phyloP scores from a whole-genome alignment of 2,888 invertebrate genomes.

The Cetonia aurata region DNA sequence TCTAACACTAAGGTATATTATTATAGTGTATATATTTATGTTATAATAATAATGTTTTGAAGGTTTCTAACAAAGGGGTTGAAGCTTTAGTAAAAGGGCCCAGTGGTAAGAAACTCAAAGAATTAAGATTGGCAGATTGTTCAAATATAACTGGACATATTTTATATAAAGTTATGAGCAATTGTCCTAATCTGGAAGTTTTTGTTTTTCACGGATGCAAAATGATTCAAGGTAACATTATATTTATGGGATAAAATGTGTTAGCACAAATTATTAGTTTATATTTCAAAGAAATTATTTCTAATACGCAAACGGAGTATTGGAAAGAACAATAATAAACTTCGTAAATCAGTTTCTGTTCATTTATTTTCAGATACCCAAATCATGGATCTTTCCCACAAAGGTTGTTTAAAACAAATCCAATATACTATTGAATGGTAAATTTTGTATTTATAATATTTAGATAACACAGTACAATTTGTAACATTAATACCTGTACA shows the following conservation, averaged over 20 bases:
- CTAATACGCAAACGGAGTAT: neutral
- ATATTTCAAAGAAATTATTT: neutral
- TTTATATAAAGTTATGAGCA: constrained; percentile 56
- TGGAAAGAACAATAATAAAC: constrained; percentile 1
- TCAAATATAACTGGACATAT: constrained; percentile 56
- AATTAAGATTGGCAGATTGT: constrained; percentile 61
- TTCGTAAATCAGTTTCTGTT: neutral
- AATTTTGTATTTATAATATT: constrained; percentile 45
- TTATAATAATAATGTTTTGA: constrained; percentile 33
- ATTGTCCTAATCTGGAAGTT: constrained; percentile 60
- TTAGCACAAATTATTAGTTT: neutral
- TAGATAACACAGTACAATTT: constrained; percentile 34
- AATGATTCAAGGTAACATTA: constrained; percentile 50
- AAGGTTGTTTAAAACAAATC: constrained; percentile 57
- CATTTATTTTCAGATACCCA: constrained; percentile 29
- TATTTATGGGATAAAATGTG: neutral
- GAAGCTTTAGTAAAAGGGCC: constrained; percentile 55
- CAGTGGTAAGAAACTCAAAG: constrained; percentile 57
- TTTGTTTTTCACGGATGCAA: constrained; percentile 57
- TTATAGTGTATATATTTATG: constrained; percentile 13
- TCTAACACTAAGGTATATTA: constrained; percentile 61
- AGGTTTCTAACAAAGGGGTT: constrained; percentile 62
- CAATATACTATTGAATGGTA: constrained; percentile 61
- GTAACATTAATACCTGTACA: constrained; percentile 29
- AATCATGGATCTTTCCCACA: constrained; percentile 47